These are phyloP conservation scores for Monochamus saltuarius DNA, from an alignment of 1,140 invertebrate genomes.

Conservation along the genomic window DNA sequence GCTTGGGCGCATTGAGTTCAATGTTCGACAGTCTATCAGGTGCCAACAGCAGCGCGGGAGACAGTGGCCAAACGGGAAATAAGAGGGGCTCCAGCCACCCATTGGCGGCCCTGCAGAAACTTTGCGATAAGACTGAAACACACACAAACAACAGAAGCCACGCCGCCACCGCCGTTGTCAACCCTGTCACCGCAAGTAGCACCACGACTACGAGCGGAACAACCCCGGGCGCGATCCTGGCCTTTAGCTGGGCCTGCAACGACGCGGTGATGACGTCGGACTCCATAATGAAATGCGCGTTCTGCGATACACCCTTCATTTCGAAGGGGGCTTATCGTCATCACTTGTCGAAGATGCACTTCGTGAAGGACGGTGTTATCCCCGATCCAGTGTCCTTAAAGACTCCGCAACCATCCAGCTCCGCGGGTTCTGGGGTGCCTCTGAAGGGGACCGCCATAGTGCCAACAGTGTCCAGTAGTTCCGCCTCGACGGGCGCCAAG, in stretches of 20 bases:
- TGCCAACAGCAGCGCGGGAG: conserved; percentile 54
- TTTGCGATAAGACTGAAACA: conserved; percentile 92
- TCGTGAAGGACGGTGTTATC: conserved; percentile 88
- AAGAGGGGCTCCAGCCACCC: conserved; percentile 79
- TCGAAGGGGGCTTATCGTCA: conserved; percentile 96
- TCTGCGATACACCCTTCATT: conserved; percentile 94
- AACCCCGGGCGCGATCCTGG: conserved; percentile 78
- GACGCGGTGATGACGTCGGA: conserved; percentile 83
- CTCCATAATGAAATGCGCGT: conserved; percentile 92
- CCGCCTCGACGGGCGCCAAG: conserved; percentile 22
- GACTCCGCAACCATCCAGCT: conserved; percentile 57
- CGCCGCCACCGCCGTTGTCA: conserved; percentile 39
- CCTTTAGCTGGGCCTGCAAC: conserved; percentile 92
- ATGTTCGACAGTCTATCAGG: conserved; percentile 84
- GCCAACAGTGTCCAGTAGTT: conserved; percentile 26
- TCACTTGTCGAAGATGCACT: conserved; percentile 95
- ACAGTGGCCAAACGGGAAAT: conserved; percentile 45
- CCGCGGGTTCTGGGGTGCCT: conserved; percentile 42
- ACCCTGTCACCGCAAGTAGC: conserved; percentile 38
- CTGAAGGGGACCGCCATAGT: conserved; percentile 37
- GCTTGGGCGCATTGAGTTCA: conserved; percentile 81
- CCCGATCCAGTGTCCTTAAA: conserved; percentile 69
- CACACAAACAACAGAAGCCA: conserved; percentile 54
- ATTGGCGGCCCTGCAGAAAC: conserved; percentile 87
- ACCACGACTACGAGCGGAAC: conserved; percentile 51